phyloP scores from a whole-genome alignment of 2,888 invertebrate genomes.

The Odontocerum albicorne region DNA sequence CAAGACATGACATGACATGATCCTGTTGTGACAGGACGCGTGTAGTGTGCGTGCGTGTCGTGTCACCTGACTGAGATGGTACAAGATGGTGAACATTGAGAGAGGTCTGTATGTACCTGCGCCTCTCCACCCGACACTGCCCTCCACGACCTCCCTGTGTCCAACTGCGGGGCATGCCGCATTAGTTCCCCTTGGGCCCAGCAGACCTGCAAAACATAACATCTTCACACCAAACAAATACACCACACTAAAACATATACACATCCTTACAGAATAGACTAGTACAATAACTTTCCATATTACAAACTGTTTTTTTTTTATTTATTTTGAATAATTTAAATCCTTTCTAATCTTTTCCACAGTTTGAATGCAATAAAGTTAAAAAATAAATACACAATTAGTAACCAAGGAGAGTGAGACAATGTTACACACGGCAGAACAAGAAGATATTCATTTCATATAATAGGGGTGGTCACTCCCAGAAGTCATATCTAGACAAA shows the following conservation, averaged over 20 bases:
- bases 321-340: too few relatives aligned
- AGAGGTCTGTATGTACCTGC: slow-evolving; percentile 1
- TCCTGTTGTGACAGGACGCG: neutral
- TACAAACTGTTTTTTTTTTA: too few relatives aligned
- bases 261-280: too few relatives aligned
- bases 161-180: slow-evolving; percentile 1
- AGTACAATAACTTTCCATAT: too few relatives aligned
- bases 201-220: slow-evolving; percentile 11
- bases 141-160: neutral
- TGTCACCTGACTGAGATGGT: neutral
- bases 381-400: neutral
- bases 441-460: too few relatives aligned
- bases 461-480: too few relatives aligned
- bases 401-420: too few relatives aligned
- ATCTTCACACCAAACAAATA: neutral
- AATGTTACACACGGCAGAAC: too few relatives aligned
- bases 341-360: too few relatives aligned
- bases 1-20: neutral
- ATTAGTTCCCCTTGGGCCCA: slow-evolving; percentile 20
- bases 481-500: too few relatives aligned
- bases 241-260: too few relatives aligned
- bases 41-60: neutral
- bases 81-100: neutral
- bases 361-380: neutral
- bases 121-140: slow-evolving; percentile 1